Evolutionary conservation across 2,888 invertebrate species (phyloP), one percentile per base, ranked within the genome.

Genomic region (Phengaris alcon): DNA sequence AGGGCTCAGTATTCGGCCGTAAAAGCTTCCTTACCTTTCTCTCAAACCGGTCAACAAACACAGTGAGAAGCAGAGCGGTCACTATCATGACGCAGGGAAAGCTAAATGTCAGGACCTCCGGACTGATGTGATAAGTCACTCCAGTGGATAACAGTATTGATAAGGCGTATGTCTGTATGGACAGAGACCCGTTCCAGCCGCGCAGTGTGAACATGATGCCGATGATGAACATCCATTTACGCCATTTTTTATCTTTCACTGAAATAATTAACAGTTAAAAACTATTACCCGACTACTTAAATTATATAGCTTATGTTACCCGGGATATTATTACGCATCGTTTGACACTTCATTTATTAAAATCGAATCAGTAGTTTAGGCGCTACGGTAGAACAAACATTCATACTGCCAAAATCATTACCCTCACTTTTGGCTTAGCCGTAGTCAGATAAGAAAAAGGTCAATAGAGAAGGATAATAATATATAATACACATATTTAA

Each of bases 41-140:
- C 5, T 88, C 89, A 52, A 88, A 82, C 76, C 81, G 87, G 75
- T 92, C 92, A 10, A 91, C 86, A 70, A 84, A 86, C 59, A 82
- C 79, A 82, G 89, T 87, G 22, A 88, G 86, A 3, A 87, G 74
- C 12, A 89, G 78, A 0, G 89, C 87, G 0, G 87, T 87, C 2
- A 88, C 57, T 51, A 90, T 86, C 88, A 90, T 87, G 8, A 90
- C 84, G 7, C 83, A 81, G 3, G 92, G 90, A 74, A 92, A 87
- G 75, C 86, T 87, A 52, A 90, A 78, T 0, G 87, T 81, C 79
- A 88, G 88, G 52, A 90, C 81, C 54, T 90, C 89, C 9, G 90
- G 88, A 59, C 79, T 81, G 77, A 89, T 79, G 59, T 84, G 86
- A 78, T 88, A 81, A 9, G 86, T 85, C 57, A 88, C 86, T 5